Percentiles rank a stretch among this genome's conserved stretches.
phyloP scores from a whole-genome alignment of 2,888 invertebrate genomes.

The Schizotus pectinicornis region DNA sequence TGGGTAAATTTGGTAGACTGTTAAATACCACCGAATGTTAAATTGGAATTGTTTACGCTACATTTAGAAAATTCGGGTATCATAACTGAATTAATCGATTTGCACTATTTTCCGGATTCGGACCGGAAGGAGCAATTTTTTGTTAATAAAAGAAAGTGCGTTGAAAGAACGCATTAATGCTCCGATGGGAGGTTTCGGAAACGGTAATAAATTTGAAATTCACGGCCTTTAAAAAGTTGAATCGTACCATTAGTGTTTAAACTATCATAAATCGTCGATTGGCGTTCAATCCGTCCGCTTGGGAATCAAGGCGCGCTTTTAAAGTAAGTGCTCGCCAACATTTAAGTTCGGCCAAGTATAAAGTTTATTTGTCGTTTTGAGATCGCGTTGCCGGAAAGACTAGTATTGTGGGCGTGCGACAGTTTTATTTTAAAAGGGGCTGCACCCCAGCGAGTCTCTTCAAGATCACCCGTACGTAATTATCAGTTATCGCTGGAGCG shows the following conservation, averaged over 20 bases:
- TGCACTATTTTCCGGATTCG: not conserved
- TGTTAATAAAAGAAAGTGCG: conserved; percentile 51
- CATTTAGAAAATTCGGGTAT: conserved; percentile 25
- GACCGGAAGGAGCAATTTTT: not conserved
- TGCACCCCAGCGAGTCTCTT: conserved; percentile 53
- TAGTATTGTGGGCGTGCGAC: conserved; percentile 55
- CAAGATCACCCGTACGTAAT: conserved; percentile 60
- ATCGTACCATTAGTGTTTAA: conserved; percentile 53
- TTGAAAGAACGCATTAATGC: conserved; percentile 51
- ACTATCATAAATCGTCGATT: conserved; percentile 57
- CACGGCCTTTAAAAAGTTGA: conserved; percentile 49
- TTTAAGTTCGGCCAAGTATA: conserved; percentile 54
- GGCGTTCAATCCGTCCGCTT: conserved; percentile 52
- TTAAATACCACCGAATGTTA: no score
- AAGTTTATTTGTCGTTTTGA: conserved; percentile 57
- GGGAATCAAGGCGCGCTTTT: conserved; percentile 51
- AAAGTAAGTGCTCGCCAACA: conserved; percentile 55
- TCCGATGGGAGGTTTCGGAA: conserved; percentile 37
- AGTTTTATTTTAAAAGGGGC: conserved; percentile 55
- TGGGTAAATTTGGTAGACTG: no score
- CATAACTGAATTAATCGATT: conserved; percentile 26
- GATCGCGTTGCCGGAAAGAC: conserved; percentile 48
- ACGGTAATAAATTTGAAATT: conserved; percentile 51
- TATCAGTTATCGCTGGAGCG: conserved; percentile 57
- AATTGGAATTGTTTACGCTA: conserved; percentile 28